A percentile compares a stretch with the other conserved stretches of the same genome.
Evolutionary conservation across 2,797 vertebrate genomes (phyloP).

Genomic region (Coregonus ussuriensis): DNA sequence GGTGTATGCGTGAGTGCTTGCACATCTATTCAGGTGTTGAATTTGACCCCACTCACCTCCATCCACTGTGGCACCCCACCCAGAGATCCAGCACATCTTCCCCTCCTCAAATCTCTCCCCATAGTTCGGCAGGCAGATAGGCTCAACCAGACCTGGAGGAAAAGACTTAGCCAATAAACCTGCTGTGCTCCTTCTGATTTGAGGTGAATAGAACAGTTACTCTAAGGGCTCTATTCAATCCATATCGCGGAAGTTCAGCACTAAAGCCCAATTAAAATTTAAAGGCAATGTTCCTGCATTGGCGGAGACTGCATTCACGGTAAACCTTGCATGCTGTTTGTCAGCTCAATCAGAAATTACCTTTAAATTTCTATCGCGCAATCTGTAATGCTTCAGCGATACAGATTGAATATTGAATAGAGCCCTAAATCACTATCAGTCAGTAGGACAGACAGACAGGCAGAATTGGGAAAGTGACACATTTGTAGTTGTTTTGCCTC

Average conservation of each 20-base stretch:
- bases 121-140: constrained; percentile 90
- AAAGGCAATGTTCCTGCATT: too few relatives aligned
- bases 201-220: not conserved
- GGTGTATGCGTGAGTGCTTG: not conserved
- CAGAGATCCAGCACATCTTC: constrained; percentile 93
- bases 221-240: not conserved
- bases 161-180: not conserved
- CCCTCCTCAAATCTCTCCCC: constrained; percentile 87
- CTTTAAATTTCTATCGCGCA: too few relatives aligned
- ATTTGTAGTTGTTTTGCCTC: too few relatives aligned
- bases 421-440: not conserved
- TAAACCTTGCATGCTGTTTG: too few relatives aligned
- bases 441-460: not conserved
- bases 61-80: constrained; percentile 90
- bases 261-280: too few relatives aligned
- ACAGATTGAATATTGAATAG: too few relatives aligned
- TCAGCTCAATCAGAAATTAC: too few relatives aligned
- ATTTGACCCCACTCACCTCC: constrained; percentile 74
- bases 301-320: too few relatives aligned
- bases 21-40: constrained; percentile 21
- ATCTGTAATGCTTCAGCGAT: too few relatives aligned
- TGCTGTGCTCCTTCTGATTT: not conserved
- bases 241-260: too few relatives aligned
- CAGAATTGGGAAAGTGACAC: too few relatives aligned
- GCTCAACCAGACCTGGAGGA: constrained; percentile 80